Base-by-base conservation (phyloP, 2,888 invertebrate genomes). In the Epistrophella euchroma region DNA sequence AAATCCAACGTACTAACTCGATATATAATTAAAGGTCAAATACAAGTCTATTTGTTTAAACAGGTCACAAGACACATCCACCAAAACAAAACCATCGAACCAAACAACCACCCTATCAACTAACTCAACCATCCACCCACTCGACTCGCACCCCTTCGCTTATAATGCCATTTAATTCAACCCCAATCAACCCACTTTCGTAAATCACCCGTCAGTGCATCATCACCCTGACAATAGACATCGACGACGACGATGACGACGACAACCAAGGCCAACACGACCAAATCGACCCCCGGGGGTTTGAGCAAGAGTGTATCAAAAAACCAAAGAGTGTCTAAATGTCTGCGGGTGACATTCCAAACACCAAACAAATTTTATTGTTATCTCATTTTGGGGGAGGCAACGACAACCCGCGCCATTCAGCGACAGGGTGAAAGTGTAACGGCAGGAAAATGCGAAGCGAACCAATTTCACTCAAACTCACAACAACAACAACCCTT, bases 301-400 rank as follows among this genome's bases (percentile, higher is more conserved):
- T 45, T 64, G 37, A 7, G 37, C 17, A 75, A 68, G 72, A n/a
- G 82, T 58, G 77, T 74, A 81, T 77, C 56, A 87, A 74, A 80
- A 79, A 78, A 58, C 68, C 75, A 79, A 81, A 88, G 88, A 89
- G 88, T 89, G 88, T 89, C 88, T 88, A 89, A 89, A 90, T 90
- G 91, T 92, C 92, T 92, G 92, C 90, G 91, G 91, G 90, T 92
- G 92, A 92, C 92, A 92, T 90, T 89, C 90, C 90, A 90, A 90
- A 91, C 91, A 91, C 91, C 91, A 90, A 91, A 91, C 90, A 90
- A 91, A 91, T 91, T 90, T 92, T 91, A 91, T 92, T 91, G 91
- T 90, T 89, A 88, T 89, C 88, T 56, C 56, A 55, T 66, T 68
- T 75, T 19, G 19, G 19, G 62, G 68, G 64, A 45, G 37, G 25